These are phyloP conservation scores for Leptinotarsa haldemani DNA, from an alignment of 2,888 invertebrate species.

Conservation along the genomic window DNA sequence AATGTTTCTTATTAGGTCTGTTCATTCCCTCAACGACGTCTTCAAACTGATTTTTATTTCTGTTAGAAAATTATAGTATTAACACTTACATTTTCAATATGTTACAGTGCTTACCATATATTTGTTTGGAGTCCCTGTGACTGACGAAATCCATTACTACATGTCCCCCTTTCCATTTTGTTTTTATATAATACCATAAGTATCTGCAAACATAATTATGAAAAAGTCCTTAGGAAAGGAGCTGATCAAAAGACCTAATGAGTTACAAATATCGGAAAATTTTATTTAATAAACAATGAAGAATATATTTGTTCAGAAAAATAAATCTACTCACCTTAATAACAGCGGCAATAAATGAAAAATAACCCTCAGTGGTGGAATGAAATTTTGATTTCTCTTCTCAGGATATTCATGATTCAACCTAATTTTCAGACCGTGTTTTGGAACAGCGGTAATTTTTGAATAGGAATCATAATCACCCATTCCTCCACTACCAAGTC, in stretches of 20 bases:
- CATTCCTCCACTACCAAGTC: neutral
- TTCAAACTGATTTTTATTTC: too few species aligned
- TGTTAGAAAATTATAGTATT: too few species aligned
- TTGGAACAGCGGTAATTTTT: slow-evolving; percentile 65
- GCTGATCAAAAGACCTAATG: too few species aligned
- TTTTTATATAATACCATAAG: slow-evolving; percentile 76
- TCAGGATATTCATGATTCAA: slow-evolving; percentile 82
- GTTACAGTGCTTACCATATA: slow-evolving; percentile 76
- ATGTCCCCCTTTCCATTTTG: slow-evolving; percentile 72
- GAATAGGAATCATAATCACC: neutral
- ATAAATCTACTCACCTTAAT: slow-evolving; percentile 70
- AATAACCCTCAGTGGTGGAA: slow-evolving; percentile 77
- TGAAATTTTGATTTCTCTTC: slow-evolving; percentile 75
- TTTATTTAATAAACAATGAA: neutral
- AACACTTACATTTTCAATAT: neutral
- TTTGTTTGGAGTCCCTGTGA: slow-evolving; percentile 79
- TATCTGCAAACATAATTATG: slow-evolving; percentile 70
- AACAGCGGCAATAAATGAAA: slow-evolving; percentile 77
- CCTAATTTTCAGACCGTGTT: slow-evolving; percentile 79
- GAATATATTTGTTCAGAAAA: neutral
- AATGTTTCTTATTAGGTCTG: too few species aligned
- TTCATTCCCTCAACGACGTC: too few species aligned
- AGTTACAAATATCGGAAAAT: too few species aligned
- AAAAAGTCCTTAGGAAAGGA: neutral
- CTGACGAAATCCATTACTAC: slow-evolving; percentile 85